phyloP scores from a whole-genome alignment of 1,140 invertebrate species.

The Achatina immaculata region DNA sequence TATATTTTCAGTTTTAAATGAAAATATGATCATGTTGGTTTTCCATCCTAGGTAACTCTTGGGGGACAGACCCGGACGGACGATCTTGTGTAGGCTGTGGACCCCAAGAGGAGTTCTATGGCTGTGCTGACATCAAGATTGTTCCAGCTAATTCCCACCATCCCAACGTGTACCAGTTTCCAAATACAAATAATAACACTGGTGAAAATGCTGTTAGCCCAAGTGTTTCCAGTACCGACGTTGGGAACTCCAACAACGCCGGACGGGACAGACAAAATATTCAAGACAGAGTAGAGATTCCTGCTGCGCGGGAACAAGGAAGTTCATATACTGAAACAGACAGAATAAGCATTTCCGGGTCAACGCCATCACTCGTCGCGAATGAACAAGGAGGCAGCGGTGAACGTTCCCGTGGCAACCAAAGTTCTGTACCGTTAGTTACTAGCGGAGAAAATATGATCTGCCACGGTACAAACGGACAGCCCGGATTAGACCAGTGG shows the following conservation, averaged over 20 bases:
- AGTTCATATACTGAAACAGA: too few relatives aligned
- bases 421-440: neutral
- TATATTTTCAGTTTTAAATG: too few relatives aligned
- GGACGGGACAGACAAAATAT: neutral
- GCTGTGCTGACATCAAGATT: slow-evolving; percentile 51
- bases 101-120: slow-evolving; percentile 56
- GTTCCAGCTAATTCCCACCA: neutral
- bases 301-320: too few relatives aligned
- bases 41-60: slow-evolving; percentile 38
- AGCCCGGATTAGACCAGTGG: slow-evolving; percentile 13
- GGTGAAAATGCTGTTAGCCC: neutral
- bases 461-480: neutral
- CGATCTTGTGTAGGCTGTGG: slow-evolving; percentile 45
- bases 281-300: neutral
- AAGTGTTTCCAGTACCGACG: neutral
- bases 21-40: too few relatives aligned
- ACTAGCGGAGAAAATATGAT: neutral
- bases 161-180: neutral
- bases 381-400: too few relatives aligned
- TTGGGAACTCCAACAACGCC: neutral
- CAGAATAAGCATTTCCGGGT: too few relatives aligned
- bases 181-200: neutral
- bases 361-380: too few relatives aligned
- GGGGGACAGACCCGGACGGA: slow-evolving; percentile 37
- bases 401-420: too few relatives aligned